Conservation (phyloP, 2,888 invertebrate genomes). For the Thera obeliscata region DNA sequence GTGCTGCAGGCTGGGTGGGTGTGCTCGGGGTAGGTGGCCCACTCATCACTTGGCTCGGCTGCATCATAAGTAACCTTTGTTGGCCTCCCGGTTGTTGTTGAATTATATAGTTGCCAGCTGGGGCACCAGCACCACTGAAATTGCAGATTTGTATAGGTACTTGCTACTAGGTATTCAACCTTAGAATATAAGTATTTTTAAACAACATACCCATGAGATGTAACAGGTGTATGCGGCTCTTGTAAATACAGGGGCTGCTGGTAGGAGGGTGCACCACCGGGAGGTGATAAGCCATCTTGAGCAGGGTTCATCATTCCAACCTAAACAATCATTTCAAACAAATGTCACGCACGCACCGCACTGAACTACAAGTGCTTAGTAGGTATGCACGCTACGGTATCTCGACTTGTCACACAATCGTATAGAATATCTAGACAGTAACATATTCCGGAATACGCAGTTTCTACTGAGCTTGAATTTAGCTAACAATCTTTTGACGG, state of each 20-base stretch:
- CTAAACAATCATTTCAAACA: slow-evolving; percentile 58
- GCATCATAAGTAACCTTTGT: slow-evolving; percentile 83
- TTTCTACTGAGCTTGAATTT: slow-evolving; percentile 91
- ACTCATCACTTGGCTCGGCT: slow-evolving; percentile 80
- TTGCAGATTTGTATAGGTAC: slow-evolving; percentile 6
- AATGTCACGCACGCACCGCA: too few species aligned
- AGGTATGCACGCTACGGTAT: slow-evolving; percentile 85
- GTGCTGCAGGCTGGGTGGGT: slow-evolving; percentile 67
- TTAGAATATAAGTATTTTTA: background rate
- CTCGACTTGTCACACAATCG: slow-evolving; percentile 91
- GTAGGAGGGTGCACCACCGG: slow-evolving; percentile 86
- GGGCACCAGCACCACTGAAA: slow-evolving; percentile 79
- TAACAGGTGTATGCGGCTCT: slow-evolving; percentile 80
- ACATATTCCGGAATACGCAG: slow-evolving; percentile 93
- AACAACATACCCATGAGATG: slow-evolving; percentile 69
- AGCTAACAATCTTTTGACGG: slow-evolving; percentile 91
- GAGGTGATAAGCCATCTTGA: slow-evolving; percentile 85
- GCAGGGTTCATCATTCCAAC: slow-evolving; percentile 86
- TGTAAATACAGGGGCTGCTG: slow-evolving; percentile 90
- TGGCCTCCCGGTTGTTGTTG: slow-evolving; percentile 85
- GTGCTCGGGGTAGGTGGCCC: slow-evolving; percentile 77
- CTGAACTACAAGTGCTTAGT: too few species aligned
- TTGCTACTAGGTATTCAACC: too few species aligned
- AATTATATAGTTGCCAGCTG: slow-evolving; percentile 85
- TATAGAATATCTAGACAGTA: slow-evolving; percentile 94